Evolutionary conservation across 2,888 invertebrate species (phyloP).

Genomic region (Lithodes maja): DNA sequence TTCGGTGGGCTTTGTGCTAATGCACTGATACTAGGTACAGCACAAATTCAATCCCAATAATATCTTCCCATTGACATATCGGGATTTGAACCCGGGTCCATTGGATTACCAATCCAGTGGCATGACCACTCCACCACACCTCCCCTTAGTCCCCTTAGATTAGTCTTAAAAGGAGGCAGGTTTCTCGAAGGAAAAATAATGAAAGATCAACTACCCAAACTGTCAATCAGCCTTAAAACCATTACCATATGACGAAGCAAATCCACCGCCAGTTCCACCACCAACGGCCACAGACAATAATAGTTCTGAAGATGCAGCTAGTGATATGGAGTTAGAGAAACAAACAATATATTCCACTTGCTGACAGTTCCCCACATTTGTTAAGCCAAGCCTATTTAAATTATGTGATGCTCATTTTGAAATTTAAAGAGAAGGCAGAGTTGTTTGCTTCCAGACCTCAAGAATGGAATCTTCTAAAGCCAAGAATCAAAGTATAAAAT

Average conservation of each 20-base stretch:
- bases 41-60: no score
- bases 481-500: constrained; percentile 35
- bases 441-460: constrained; percentile 47
- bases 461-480: constrained; percentile 37
- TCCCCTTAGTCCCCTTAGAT: background rate
- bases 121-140: no score
- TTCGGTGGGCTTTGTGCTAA: no score
- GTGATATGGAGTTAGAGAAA: constrained; percentile 37
- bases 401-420: constrained; percentile 34
- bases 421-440: constrained; percentile 50
- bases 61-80: no score
- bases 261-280: constrained; percentile 38
- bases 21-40: no score
- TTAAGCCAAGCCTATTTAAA: constrained; percentile 40
- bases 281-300: constrained; percentile 37
- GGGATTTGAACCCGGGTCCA: no score
- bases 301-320: constrained; percentile 42
- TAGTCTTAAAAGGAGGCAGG: constrained; percentile 14
- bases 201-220: constrained; percentile 40
- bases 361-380: constrained; percentile 39
- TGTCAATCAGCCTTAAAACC: constrained; percentile 42
- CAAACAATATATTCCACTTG: constrained; percentile 38
- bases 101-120: no score
- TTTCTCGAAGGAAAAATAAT: constrained; percentile 33
- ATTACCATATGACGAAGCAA: constrained; percentile 45